Base-by-base conservation (phyloP, 2,797 vertebrate species). In the Gila robusta region DNA sequence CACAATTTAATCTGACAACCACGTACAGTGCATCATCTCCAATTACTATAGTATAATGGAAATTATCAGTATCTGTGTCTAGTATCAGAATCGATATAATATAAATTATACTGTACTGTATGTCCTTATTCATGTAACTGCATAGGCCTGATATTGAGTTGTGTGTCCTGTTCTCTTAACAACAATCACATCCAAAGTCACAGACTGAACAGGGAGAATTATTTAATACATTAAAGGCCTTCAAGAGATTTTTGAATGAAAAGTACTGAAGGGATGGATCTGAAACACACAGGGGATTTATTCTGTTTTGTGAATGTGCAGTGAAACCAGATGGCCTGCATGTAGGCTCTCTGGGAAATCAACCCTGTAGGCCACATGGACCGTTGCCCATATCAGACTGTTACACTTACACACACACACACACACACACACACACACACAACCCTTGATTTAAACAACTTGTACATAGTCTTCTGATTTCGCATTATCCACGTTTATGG, bases 261-360 rank as follows among this genome's bases (percentile, higher is more conserved):
- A 79, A 64, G 39, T 64, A 44, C n/a, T 28, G 9, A 44, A n/a
- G 41, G 2, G 10, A 49, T 23, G 59, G n/a, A 52, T 23, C 44
- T 39, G 39, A 73, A 44, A 64, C 39, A 35, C 7, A 23, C 70
- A 62, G 19, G 8, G 72, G 47, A 17, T 49, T 44, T 86, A 37
- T 78, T 78, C 21, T 14, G 35, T 35, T 64, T 87, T 47, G 59
- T 62, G 37, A 79, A 56, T 32, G 9, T 62, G 35, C 21, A 37
- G 12, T 59, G 28, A 80, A 59, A 76, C 21, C 41, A 49, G 32
- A 64, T 83, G 64, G 85, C 52, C 80, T 62, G 11, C 74, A 54
- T 78, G 32, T 28, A 21, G 35, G 41, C 67, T 73, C 41, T 82
- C 44, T 52, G 41, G 54, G 52, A 79, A 71, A 47, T 73, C 21